phyloP scores from a whole-genome alignment of 2,888 invertebrate species.

The Pantelozetes paolii region DNA sequence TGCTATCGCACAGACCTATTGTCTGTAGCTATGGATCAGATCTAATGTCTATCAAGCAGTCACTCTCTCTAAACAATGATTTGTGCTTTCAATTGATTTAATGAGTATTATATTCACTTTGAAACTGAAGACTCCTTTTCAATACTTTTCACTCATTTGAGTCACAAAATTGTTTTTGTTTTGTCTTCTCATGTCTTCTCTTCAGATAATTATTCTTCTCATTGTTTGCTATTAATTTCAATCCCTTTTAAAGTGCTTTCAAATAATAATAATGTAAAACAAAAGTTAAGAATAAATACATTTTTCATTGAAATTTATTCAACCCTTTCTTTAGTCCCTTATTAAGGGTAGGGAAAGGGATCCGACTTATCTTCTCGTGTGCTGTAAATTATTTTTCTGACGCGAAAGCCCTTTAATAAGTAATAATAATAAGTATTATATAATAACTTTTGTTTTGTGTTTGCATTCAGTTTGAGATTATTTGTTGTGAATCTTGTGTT shows the following conservation, averaged over 20 bases:
- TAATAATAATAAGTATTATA: background rate
- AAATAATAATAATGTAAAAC: background rate
- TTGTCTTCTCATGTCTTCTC: background rate
- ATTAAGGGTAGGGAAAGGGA: background rate
- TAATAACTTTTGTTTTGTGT: background rate
- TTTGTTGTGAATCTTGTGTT: background rate
- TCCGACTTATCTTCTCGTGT: background rate
- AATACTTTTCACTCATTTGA: background rate
- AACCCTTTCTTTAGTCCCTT: background rate
- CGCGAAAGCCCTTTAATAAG: background rate
- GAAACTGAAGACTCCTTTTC: background rate
- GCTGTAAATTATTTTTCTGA: slow-evolving; percentile 20
- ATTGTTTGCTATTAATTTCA: background rate
- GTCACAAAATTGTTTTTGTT: background rate
- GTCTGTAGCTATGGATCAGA: background rate
- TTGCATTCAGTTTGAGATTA: background rate
- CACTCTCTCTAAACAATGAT: background rate
- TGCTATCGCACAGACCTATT: background rate
- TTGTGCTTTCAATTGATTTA: background rate
- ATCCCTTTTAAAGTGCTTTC: too few relatives aligned
- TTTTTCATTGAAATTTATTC: background rate
- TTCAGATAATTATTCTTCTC: background rate
- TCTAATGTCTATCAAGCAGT: background rate
- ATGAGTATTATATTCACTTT: background rate
- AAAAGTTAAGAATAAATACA: background rate